Conservation (phyloP, 2,113 vertebrate species). For the Porphyrio hochstetteri region DNA sequence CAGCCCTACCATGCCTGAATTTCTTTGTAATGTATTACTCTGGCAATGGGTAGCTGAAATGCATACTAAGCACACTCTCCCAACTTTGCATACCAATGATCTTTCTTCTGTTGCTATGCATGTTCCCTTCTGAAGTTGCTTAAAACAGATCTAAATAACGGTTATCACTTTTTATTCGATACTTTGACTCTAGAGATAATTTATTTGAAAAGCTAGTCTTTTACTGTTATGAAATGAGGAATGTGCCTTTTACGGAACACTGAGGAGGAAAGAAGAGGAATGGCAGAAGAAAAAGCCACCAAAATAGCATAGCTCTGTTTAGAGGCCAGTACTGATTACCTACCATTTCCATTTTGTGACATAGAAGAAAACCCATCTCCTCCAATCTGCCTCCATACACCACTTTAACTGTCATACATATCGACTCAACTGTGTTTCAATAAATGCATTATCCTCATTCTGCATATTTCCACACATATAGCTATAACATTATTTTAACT, state of each 20-base stretch:
- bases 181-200: background rate
- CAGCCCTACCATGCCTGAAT: background rate
- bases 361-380: background rate
- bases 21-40: background rate
- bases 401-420: background rate
- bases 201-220: background rate
- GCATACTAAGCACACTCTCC: conserved; percentile 1
- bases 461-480: background rate
- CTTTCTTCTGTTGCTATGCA: background rate
- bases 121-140: background rate
- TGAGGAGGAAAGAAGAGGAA: background rate
- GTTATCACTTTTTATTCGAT: background rate
- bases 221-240: background rate
- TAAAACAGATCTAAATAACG: background rate
- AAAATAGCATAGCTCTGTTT: background rate
- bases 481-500: background rate
- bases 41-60: conserved; percentile 4
- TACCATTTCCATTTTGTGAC: background rate
- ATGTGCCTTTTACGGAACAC: background rate
- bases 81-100: conserved; percentile 1
- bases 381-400: background rate
- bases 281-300: background rate
- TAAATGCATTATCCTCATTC: background rate
- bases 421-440: background rate
- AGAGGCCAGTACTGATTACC: background rate